A percentile compares a stretch with the other conserved stretches of the same genome.
Evolutionary conservation across 2,113 vertebrate species (phyloP).

Genomic region (Sterrhoptilus dennistouni): DNA sequence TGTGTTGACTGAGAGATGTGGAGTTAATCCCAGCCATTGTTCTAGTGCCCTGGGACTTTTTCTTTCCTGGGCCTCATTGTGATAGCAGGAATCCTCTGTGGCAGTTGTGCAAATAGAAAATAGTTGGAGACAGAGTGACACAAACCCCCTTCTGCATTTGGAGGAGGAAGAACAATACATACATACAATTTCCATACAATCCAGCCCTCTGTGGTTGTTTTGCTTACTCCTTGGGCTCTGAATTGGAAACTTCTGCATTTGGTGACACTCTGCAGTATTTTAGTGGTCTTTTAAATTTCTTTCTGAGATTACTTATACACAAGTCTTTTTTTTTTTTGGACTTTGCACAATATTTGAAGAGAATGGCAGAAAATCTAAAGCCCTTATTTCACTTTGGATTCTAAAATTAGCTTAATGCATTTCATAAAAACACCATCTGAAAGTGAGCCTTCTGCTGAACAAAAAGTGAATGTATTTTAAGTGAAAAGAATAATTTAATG

Average conservation of each 20-base stretch:
- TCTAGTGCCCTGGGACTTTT: background rate
- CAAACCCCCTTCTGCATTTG: background rate
- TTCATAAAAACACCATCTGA: background rate
- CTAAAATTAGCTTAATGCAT: background rate
- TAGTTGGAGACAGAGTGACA: background rate
- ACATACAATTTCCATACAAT: background rate
- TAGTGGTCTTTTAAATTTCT: background rate
- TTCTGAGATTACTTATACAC: background rate
- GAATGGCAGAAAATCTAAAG: background rate
- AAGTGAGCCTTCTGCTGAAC: background rate
- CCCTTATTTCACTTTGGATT: background rate
- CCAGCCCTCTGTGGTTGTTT: background rate
- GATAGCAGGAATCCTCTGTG: background rate
- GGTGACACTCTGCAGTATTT: background rate
- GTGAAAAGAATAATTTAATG: background rate
- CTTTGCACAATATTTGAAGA: background rate
- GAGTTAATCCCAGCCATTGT: background rate
- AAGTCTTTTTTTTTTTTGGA: background rate
- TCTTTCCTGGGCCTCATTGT: background rate
- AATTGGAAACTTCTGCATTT: background rate
- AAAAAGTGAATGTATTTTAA: background rate
- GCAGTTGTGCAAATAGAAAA: background rate
- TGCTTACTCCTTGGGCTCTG: background rate
- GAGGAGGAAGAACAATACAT: background rate
- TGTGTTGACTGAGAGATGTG: background rate